Evolutionary conservation across 2,888 invertebrate species (phyloP), one percentile per base, ranked within the genome.

Genomic region (Tromatobia lineatoria): DNA sequence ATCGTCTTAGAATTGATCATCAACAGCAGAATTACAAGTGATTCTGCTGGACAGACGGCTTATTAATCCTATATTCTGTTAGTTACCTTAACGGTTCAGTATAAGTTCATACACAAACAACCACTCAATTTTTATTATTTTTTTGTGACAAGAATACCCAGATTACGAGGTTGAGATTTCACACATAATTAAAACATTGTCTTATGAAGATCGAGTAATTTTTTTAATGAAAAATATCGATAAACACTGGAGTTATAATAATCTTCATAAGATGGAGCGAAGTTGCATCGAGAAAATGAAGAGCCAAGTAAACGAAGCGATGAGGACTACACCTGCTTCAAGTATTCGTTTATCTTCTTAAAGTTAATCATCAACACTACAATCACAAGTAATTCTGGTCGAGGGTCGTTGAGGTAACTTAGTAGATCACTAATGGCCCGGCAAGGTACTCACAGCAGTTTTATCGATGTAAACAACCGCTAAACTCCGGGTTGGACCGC

Each of bases 391-490:
- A 38, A 64, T 52, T 64, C 34, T 52, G 61, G 11, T 50, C 50
- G 18, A 38, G 11, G 11, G 45, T 61, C 50, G n/a, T 50, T 7
- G 74, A 25, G 61, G 54, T 85, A 87, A 88, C 83, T 84, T 87
- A 87, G 75, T 85, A 86, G 88, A 88, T 87, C 87, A 80, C 89
- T 91, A 91, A 90, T 91, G 90, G 89, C 80, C 82, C 86, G 82
- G 84, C 90, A 89, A 90, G 89, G 88, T 86, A 88, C 88, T 87
- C 76, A 88, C 85, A 38, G 88, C 87, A 90, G 89, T 87, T 92
- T 91, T 90, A 92, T 92, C 91, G 91, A 90, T 91, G 90, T 92
- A 92, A 91, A 91, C 92, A 91, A 91, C 89, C 88, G 90, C 88
- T 91, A 90, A 89, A 91, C 87, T 89, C 88, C 78, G 87, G 88